These are phyloP conservation scores for Scarus forsteni DNA, from an alignment of 2,797 vertebrate genomes.

Conservation along the genomic window DNA sequence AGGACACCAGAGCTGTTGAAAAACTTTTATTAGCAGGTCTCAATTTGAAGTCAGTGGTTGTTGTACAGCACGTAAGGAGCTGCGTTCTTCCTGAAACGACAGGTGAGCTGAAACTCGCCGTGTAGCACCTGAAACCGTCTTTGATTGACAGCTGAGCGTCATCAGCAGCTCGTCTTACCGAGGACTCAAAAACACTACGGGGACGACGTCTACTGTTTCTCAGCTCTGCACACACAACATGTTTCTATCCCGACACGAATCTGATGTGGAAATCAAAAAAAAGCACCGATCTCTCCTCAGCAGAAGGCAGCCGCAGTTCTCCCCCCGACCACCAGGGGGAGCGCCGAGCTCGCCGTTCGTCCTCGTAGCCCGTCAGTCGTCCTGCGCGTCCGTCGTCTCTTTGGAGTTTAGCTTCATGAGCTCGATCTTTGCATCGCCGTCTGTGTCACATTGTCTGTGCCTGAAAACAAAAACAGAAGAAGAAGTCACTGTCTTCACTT, in stretches of 20 bases:
- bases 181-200: slow-evolving; percentile 2
- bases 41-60: neutral
- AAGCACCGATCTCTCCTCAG: neutral
- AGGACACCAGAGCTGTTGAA: neutral
- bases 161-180: slow-evolving; percentile 2
- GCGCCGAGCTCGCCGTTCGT: neutral
- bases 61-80: neutral
- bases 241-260: neutral
- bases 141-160: slow-evolving; percentile 7
- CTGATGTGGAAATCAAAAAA: slow-evolving; percentile 7
- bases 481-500: too few species aligned
- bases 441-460: slow-evolving; percentile 18
- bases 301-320: neutral
- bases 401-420: neutral
- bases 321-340: neutral
- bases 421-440: slow-evolving; percentile 3
- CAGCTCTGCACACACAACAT: neutral
- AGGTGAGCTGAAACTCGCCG: neutral
- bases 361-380: neutral
- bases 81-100: neutral
- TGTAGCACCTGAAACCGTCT: neutral
- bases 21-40: neutral
- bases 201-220: neutral
- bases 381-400: neutral
- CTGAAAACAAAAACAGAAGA: slow-evolving; percentile 20